A percentile compares a stretch with the other conserved stretches of the same genome.
phyloP scores from a whole-genome alignment of 1,140 invertebrate genomes.

The Riptortus pedestris region DNA sequence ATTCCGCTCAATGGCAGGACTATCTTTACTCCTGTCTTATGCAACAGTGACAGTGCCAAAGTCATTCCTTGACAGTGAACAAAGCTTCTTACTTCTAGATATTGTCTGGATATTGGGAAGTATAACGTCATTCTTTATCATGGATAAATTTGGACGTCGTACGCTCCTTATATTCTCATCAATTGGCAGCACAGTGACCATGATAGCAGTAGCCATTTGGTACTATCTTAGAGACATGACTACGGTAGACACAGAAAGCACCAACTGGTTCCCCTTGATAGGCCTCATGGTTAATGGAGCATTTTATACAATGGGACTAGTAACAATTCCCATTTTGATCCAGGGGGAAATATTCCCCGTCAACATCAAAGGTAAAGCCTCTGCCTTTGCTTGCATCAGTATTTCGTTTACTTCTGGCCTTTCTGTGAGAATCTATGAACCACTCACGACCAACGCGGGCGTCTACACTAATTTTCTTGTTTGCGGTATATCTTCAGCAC shows the following conservation, averaged over 20 bases:
- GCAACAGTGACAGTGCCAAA: constrained; percentile 59
- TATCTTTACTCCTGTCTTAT: constrained; percentile 62
- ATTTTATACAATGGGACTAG: constrained; percentile 24
- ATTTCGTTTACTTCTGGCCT: constrained; percentile 40
- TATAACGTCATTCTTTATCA: constrained; percentile 32
- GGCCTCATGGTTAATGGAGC: constrained; percentile 20
- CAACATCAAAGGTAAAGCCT: constrained; percentile 26
- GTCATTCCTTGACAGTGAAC: not conserved
- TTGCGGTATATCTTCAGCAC: constrained; percentile 54
- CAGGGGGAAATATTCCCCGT: constrained; percentile 28
- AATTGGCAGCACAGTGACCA: constrained; percentile 25
- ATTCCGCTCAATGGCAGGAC: constrained; percentile 63
- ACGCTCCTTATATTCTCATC: constrained; percentile 38
- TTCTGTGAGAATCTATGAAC: constrained; percentile 60
- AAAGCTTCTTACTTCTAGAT: constrained; percentile 14
- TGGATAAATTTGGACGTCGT: constrained; percentile 37
- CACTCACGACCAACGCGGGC: constrained; percentile 47
- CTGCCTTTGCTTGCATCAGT: constrained; percentile 20
- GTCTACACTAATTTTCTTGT: constrained; percentile 65
- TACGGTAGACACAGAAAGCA: not conserved
- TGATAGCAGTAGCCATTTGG: constrained; percentile 26
- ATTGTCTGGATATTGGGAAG: constrained; percentile 37
- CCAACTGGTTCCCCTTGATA: constrained; percentile 23
- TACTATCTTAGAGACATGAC: constrained; percentile 28
- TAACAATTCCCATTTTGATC: constrained; percentile 26